Conservation (phyloP, 2,888 invertebrate species). For the Nymphalis c-album region DNA sequence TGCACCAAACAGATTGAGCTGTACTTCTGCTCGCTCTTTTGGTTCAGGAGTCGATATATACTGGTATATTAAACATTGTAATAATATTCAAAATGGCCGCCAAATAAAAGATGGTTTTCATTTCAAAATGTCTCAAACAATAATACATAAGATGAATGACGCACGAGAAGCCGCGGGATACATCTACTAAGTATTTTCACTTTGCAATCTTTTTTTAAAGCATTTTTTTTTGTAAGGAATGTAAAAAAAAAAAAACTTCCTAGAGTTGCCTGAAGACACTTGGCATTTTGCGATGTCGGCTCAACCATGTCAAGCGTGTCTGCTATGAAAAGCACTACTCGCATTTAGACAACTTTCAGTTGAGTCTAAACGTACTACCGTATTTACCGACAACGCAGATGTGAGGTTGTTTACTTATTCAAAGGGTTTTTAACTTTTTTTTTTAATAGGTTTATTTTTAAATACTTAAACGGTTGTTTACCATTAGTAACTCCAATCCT, state of each 20-base stretch:
- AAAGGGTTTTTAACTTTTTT: too few relatives aligned
- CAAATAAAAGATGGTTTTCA: too few relatives aligned
- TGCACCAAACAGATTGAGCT: too few relatives aligned
- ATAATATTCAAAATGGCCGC: too few relatives aligned
- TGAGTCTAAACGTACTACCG: not conserved
- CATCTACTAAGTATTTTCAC: conserved; percentile 3
- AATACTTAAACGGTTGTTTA: too few relatives aligned
- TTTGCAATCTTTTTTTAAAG: not conserved
- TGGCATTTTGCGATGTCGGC: conserved; percentile 17
- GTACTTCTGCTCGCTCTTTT: too few relatives aligned
- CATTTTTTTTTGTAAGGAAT: conserved; percentile 6
- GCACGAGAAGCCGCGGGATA: not conserved
- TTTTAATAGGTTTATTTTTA: too few relatives aligned
- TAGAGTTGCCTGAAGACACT: conserved; percentile 21
- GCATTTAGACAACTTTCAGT: conserved; percentile 9
- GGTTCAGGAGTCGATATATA: too few relatives aligned
- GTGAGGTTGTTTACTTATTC: too few relatives aligned
- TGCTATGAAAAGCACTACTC: conserved; percentile 26
- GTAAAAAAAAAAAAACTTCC: conserved; percentile 16
- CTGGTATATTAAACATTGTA: too few relatives aligned
- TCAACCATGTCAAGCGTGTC: conserved; percentile 18
- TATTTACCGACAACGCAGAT: not conserved
- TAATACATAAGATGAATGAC: not conserved
- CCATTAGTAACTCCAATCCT: too few relatives aligned
- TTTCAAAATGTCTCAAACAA: too few relatives aligned